phyloP scores from a whole-genome alignment of 1,140 invertebrate species.

The Hermetia illucens region DNA sequence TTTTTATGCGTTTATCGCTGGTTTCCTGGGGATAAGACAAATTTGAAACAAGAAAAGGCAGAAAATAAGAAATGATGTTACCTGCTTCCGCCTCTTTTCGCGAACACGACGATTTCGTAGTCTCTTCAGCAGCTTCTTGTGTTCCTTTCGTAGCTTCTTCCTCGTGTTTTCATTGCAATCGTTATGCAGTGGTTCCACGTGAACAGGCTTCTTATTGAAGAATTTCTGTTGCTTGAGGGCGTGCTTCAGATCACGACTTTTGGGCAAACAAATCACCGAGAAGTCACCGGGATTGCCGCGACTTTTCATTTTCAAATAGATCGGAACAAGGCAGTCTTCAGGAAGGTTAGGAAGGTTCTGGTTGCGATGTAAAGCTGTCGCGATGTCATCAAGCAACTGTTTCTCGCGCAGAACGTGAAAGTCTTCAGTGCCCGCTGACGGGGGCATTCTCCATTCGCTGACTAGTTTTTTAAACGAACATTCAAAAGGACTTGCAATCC shows the following conservation, averaged over 20 bases:
- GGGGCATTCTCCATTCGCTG: constrained; percentile 45
- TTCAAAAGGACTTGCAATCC: constrained; percentile 58
- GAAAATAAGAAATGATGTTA: constrained; percentile 4
- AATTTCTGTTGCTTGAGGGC: constrained; percentile 29
- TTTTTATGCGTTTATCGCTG: constrained; percentile 17
- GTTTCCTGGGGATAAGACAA: constrained; percentile 13
- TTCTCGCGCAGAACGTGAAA: constrained; percentile 42
- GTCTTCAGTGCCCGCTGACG: constrained; percentile 12
- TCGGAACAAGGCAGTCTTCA: constrained; percentile 36
- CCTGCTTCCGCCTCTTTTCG: constrained; percentile 29
- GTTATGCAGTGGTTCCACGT: constrained; percentile 37
- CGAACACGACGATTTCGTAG: constrained; percentile 39
- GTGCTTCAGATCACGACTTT: constrained; percentile 35
- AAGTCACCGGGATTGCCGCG: constrained; percentile 37
- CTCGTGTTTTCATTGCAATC: constrained; percentile 43
- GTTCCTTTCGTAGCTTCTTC: constrained; percentile 37
- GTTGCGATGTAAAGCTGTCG: constrained; percentile 16
- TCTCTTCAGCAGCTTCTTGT: constrained; percentile 42
- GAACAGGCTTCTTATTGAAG: constrained; percentile 25
- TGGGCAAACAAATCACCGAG: constrained; percentile 50
- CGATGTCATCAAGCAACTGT: constrained; percentile 30
- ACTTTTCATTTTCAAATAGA: constrained; percentile 33
- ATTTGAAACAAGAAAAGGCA: constrained; percentile 8
- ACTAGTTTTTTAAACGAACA: constrained; percentile 57
- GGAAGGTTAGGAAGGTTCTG: constrained; percentile 5